Conservation (phyloP, 2,888 invertebrate species). For the Myopa testacea region DNA sequence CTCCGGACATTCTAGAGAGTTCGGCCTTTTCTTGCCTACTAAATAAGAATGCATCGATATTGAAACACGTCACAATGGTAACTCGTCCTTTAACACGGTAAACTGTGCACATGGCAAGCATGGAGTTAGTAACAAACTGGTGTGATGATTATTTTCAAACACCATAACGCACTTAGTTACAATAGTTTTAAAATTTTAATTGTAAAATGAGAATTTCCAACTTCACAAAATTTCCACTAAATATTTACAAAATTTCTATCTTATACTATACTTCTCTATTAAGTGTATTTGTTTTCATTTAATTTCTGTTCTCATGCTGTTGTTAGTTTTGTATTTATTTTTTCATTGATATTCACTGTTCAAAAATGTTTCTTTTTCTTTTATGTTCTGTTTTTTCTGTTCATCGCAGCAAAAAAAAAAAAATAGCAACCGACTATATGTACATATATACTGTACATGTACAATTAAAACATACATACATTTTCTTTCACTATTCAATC, state of each 20-base stretch:
- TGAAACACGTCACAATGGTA: constrained; percentile 60
- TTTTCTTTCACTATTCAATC: background rate
- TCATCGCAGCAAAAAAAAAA: background rate
- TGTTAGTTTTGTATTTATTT: constrained; percentile 25
- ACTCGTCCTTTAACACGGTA: constrained; percentile 61
- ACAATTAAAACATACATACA: background rate
- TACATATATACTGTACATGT: too few species aligned
- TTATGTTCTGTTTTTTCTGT: constrained; percentile 2
- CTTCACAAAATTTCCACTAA: background rate
- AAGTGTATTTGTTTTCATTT: background rate
- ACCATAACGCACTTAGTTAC: background rate
- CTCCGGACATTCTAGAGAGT: constrained; percentile 39
- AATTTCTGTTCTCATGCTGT: background rate
- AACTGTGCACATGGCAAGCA: constrained; percentile 30
- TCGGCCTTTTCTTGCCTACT: constrained; percentile 53
- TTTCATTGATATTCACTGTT: constrained; percentile 5
- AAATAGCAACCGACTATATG: background rate
- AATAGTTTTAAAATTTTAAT: constrained; percentile 3
- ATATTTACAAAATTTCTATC: background rate
- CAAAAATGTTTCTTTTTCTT: constrained; percentile 2
- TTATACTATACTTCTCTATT: background rate
- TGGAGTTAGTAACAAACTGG: background rate
- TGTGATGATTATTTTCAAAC: constrained; percentile 2
- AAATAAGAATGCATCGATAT: constrained; percentile 59
- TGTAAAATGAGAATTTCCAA: constrained; percentile 1